Base-by-base conservation (phyloP, 2,888 invertebrate species). In the Capitulum mitella region DNA sequence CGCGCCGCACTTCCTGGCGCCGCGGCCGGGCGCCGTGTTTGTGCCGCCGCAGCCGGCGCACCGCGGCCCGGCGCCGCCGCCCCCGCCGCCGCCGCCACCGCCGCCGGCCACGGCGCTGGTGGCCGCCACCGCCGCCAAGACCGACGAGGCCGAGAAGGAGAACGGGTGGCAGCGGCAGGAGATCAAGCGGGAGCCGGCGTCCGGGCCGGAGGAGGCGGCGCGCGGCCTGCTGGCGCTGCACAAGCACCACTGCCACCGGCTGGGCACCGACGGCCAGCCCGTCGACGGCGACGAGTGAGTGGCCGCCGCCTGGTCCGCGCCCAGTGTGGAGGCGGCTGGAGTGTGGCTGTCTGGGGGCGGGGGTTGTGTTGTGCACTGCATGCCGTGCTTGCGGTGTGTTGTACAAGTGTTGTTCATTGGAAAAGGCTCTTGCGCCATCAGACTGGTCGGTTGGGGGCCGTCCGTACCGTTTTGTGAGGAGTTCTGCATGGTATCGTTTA, bases 171-270 rank as follows among this genome's bases (percentile, higher is more conserved):
- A 46, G 46, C 14, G 76, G 0, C 14, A 16, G 16, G 76, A 76
- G 46, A 76, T 76, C 32, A 76, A 76, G 29, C 76, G 46, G 5
- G 76, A 76, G 76, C 76, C 76, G 29, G 46, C 29, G 43, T 14
- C 29, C 48, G 76, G 46, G 46, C 46, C 76, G 29, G 76, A 76
- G 76, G 76, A 76, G 76, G 76, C 76, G 46, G 76, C 76, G 29
- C 46, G 76, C 16, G 76, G 76, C n/a, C 76, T 76, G 76, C 46
- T 76, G 76, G 76, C 76, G 46, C 76, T 76, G 19, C 76, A 76
- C 76, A 76, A 76, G n/a, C 76, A 76, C n/a, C 76, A 48, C 76
- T 76, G 43, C 46, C 46, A 76, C 32, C 43, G 76, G 6, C 10
- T 76, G 46, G 76, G 76, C 46, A 12, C 29, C 29, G 76, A 76